Conservation (phyloP, 2,113 vertebrate species). For the Apodemus speciosus region DNA sequence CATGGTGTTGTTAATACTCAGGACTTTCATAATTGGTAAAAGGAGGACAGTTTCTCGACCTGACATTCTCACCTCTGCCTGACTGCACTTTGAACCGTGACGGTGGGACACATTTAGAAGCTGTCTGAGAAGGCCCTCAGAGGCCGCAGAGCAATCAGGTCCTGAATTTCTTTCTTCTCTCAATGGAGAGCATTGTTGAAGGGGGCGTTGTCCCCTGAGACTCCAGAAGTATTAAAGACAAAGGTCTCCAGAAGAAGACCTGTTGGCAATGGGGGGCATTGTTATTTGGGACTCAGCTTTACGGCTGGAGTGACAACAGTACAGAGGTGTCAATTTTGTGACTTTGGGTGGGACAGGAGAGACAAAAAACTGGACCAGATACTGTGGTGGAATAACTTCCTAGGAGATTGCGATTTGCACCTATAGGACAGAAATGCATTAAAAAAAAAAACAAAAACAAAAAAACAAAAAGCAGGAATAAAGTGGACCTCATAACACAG, state of each 20-base stretch:
- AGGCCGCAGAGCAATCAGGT: neutral
- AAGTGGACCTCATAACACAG: neutral
- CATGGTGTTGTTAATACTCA: neutral
- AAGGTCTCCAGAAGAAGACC: neutral
- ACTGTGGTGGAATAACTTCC: neutral
- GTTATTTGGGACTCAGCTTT: slow-evolving; percentile 23
- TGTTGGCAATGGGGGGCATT: neutral
- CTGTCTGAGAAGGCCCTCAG: neutral
- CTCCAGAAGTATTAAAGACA: neutral
- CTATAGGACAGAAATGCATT: neutral
- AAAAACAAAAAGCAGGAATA: neutral
- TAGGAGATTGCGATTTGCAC: neutral
- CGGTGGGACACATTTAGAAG: neutral
- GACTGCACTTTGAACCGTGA: neutral
- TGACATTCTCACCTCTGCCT: neutral
- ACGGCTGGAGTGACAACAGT: neutral
- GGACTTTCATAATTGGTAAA: neutral
- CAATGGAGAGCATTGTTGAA: neutral
- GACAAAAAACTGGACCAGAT: neutral
- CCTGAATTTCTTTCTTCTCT: neutral
- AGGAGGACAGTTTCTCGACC: neutral
- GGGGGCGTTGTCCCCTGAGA: neutral
- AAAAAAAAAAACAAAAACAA: too few relatives aligned
- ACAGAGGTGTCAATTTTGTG: neutral
- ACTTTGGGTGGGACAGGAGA: neutral